Evolutionary conservation across 2,888 invertebrate genomes (phyloP).

Genomic region (Mimumesa dahlbomi): DNA sequence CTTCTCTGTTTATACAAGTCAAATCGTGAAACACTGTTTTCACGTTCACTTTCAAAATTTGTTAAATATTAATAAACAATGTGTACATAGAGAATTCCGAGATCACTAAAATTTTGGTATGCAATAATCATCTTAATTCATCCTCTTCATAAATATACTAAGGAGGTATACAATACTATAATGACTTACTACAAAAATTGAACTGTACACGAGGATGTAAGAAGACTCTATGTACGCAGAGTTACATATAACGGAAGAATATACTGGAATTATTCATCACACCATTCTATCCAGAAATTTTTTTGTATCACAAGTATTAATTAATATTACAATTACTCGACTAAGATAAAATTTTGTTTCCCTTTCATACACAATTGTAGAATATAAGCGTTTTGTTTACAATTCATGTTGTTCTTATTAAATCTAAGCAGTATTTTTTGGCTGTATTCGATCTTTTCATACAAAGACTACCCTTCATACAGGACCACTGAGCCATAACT

Average conservation of each 20-base stretch:
- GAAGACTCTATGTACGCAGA: conserved; percentile 54
- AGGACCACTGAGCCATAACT: conserved; percentile 33
- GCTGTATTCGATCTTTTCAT: conserved; percentile 57
- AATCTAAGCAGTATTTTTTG: conserved; percentile 64
- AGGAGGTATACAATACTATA: conserved; percentile 52
- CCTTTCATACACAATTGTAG: conserved; percentile 70
- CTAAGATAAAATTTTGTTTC: conserved; percentile 71
- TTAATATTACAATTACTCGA: conserved; percentile 65
- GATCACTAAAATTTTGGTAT: conserved; percentile 37
- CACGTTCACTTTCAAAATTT: conserved; percentile 30
- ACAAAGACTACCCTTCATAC: conserved; percentile 37
- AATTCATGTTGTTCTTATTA: conserved; percentile 61
- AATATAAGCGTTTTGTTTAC: conserved; percentile 75
- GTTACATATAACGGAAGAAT: conserved; percentile 47
- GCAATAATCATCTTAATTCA: conserved; percentile 24
- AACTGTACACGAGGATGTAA: conserved; percentile 51
- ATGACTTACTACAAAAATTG: conserved; percentile 45
- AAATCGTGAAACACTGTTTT: conserved; percentile 27
- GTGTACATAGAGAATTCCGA: conserved; percentile 56
- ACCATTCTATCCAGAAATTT: conserved; percentile 49
- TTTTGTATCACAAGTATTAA: conserved; percentile 72
- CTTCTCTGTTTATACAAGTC: conserved; percentile 58
- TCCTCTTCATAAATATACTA: conserved; percentile 34
- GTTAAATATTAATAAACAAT: conserved; percentile 39
- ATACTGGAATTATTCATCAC: conserved; percentile 43